Base-by-base conservation (phyloP, 2,113 vertebrate species). In the Setophaga kirtlandii region DNA sequence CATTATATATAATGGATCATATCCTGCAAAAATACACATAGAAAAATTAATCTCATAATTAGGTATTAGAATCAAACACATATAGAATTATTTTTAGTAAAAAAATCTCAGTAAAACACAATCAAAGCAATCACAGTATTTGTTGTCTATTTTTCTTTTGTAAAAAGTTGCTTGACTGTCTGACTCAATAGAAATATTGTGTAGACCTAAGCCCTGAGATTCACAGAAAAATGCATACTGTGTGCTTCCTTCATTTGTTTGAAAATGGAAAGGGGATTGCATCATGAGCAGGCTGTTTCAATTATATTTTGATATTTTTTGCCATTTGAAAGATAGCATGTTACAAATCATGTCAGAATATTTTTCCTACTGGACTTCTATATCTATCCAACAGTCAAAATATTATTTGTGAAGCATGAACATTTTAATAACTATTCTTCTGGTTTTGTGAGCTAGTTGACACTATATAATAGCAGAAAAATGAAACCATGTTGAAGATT, bases 311-410 rank as follows among this genome's bases (percentile, higher is more conserved):
- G 92, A 88, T 96, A 58, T 95, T 96, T 95, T 96, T 92, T 92
- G 59, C 85, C 68, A 60, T 96, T 95, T 96, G 93, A 96, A 96
- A 96, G 93, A 96, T 96, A 96, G 69, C 41, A 22, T 82, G 83
- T 87, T 92, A 90, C 96, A 97, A 96, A 97, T 96, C 94, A 96
- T 89, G 96, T 95, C 96, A 97, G 96, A 96, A 92, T 96, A 94
- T 90, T 94, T 95, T 97, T 94, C 90, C 88, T 96, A 58, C 93
- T 92, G 96, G 96, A 96, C 96, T 96, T 95, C 33, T 94, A 94
- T 93, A 93, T 96, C 92, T 97, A 76, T 87, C 73, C 74, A 90
- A 56, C 73, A 95, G 95, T 96, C 95, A 95, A 96, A 96, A 93
- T 96, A 94, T 93, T 97, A 92, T 95, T 97, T 96, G 94, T 93